Evolutionary conservation across 2,888 invertebrate genomes (phyloP).

Genomic region (Caenorhabditis panamensis): DNA sequence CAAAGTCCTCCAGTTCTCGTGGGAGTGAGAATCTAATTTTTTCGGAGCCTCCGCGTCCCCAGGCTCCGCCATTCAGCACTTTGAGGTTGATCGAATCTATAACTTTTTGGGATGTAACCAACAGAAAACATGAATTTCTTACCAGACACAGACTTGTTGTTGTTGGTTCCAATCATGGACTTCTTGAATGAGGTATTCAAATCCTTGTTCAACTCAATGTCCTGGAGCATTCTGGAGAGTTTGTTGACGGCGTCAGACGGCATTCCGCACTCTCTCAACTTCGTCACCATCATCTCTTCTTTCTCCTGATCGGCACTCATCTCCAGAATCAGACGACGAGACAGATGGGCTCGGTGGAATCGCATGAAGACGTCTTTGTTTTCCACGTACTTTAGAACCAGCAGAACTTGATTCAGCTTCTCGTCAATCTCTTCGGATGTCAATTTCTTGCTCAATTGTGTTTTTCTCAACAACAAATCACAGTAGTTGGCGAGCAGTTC

Average conservation of each 20-base stretch:
- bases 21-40: conserved; percentile 94
- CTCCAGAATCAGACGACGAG: conserved; percentile 94
- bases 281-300: conserved; percentile 99
- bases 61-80: conserved; percentile 97
- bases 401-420: conserved; percentile 92
- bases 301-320: conserved; percentile 99
- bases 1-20: conserved; percentile 97
- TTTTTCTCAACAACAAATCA: conserved; percentile 97
- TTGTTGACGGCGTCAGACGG: conserved; percentile 99
- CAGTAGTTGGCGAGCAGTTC: conserved; percentile 99
- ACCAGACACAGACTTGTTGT: conserved; percentile 70
- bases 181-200: conserved; percentile 91
- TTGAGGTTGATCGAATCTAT: conserved; percentile 90
- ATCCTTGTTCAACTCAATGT: conserved; percentile 88
- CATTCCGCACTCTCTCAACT: conserved; percentile 95
- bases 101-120: background rate
- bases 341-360: conserved; percentile 98
- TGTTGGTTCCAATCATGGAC: conserved; percentile 64
- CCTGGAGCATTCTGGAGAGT: conserved; percentile 93
- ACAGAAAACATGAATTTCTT: background rate
- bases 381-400: conserved; percentile 98
- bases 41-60: conserved; percentile 90
- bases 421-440: conserved; percentile 97
- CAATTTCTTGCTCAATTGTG: conserved; percentile 94
- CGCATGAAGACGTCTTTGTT: conserved; percentile 99